Base-by-base conservation (phyloP, 1,140 invertebrate genomes). In the Oncopeltus fasciatus region DNA sequence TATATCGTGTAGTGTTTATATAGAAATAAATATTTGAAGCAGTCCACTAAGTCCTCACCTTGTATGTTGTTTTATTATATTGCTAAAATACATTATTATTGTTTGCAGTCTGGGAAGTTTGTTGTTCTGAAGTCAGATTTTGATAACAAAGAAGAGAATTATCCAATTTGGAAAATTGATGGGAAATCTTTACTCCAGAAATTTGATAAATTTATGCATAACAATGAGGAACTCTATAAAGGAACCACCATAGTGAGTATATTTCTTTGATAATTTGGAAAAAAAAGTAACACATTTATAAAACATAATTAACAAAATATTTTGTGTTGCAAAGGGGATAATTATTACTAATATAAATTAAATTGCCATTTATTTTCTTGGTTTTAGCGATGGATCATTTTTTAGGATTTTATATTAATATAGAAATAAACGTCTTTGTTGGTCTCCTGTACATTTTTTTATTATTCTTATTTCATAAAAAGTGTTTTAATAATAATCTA, bases 121-220 rank as follows among this genome's bases (percentile, higher is more conserved):
- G 82, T 85, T 21, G 75, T 85, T 63, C 72, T 83, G 66, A 85
- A 84, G 76, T 76, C 77, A 63, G 83, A 85, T 70, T 75, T 83
- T 20, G 58, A 67, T 47, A 76, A 77, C 65, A 76, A 76, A 60
- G 76, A 76, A 38, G 78, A 73, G 58, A 80, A 83, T 71, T 75
- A 82, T 59, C 82, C 80, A 66, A 76, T 87, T 63, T 87, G 85
- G 85, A 84, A 84, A 78, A 86, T 87, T 75, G 84, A 87, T 77
- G 85, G 85, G 38, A 87, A 87, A 76, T 84, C 84, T 24, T 74
- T 87, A 60, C 73, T 87, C 53, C 85, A 87, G 73, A 87, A 87
- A 73, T 87, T 83, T 73, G 79, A 86, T 72, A 83, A 83, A 43
- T 83, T 83, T 71, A 62, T 68, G 43, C 79, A 84, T 70, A 79